A percentile compares a stretch with the other conserved stretches of the same genome.
Conservation (phyloP, 1,140 invertebrate species). For the Oscheius sp. region DNA sequence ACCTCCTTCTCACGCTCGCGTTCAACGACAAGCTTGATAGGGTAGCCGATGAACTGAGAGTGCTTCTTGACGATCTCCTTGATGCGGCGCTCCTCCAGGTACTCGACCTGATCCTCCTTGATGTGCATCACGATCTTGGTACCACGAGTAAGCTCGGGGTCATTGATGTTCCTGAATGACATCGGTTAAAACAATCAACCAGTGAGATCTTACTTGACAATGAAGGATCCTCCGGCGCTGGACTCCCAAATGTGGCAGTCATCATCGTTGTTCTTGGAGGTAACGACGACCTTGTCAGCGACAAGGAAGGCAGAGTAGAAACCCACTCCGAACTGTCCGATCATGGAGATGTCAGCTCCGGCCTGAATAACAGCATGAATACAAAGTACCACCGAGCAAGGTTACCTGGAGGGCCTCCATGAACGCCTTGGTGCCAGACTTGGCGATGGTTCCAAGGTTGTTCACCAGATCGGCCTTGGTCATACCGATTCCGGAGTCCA, state of each 20-base stretch:
- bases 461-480: constrained; percentile 91
- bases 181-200: no score
- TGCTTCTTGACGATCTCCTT: constrained; percentile 98
- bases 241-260: constrained; percentile 89
- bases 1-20: constrained; percentile 84
- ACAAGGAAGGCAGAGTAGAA: constrained; percentile 97
- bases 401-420: constrained; percentile 83
- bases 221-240: constrained; percentile 86
- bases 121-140: constrained; percentile 83
- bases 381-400: background rate
- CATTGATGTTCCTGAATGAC: constrained; percentile 61
- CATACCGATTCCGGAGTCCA: constrained; percentile 90
- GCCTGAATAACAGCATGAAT: constrained; percentile 63
- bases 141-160: constrained; percentile 77
- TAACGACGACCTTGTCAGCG: constrained; percentile 86
- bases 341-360: constrained; percentile 92
- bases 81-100: constrained; percentile 84
- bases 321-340: constrained; percentile 94
- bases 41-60: constrained; percentile 98
- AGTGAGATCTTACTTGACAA: no score
- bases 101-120: constrained; percentile 88
- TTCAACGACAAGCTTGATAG: constrained; percentile 86
- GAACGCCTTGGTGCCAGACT: constrained; percentile 91
- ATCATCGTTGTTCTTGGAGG: constrained; percentile 91
- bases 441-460: constrained; percentile 91